Evolutionary conservation across 2,888 invertebrate genomes (phyloP).

Genomic region (Tiliacea citrago): DNA sequence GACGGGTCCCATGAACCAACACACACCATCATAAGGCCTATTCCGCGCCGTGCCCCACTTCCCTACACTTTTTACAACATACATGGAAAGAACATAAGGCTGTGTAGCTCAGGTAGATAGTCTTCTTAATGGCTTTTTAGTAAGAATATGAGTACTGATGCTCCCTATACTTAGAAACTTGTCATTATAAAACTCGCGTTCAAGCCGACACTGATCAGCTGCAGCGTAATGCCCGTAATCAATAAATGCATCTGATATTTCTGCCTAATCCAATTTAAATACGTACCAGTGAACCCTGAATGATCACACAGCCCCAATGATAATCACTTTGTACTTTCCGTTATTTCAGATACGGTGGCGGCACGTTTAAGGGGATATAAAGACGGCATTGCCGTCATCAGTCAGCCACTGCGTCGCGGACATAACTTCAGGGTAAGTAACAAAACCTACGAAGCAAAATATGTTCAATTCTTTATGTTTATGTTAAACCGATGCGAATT

Average conservation of each 20-base stretch:
- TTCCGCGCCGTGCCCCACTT: slow-evolving; percentile 78
- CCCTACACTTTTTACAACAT: slow-evolving; percentile 94
- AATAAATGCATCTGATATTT: neutral
- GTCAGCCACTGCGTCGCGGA: slow-evolving; percentile 92
- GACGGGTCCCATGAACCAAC: slow-evolving; percentile 38
- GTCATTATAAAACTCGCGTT: neutral
- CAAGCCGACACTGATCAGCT: neutral
- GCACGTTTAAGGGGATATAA: slow-evolving; percentile 95
- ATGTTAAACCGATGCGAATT: slow-evolving; percentile 22
- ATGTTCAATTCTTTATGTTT: neutral
- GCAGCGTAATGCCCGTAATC: neutral
- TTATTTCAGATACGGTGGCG: slow-evolving; percentile 90
- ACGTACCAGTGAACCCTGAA: neutral
- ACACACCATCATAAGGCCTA: slow-evolving; percentile 50
- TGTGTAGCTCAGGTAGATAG: slow-evolving; percentile 85
- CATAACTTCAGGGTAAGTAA: slow-evolving; percentile 92
- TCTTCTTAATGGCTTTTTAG: neutral
- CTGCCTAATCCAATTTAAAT: neutral
- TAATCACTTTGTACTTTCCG: neutral
- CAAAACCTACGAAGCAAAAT: neutral
- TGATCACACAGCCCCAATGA: neutral
- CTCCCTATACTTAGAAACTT: neutral
- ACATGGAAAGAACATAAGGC: slow-evolving; percentile 95
- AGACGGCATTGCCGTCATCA: slow-evolving; percentile 94
- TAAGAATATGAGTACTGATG: neutral